These are phyloP conservation scores for Harpalus rubripes DNA, from an alignment of 2,888 invertebrate genomes.

Conservation along the genomic window DNA sequence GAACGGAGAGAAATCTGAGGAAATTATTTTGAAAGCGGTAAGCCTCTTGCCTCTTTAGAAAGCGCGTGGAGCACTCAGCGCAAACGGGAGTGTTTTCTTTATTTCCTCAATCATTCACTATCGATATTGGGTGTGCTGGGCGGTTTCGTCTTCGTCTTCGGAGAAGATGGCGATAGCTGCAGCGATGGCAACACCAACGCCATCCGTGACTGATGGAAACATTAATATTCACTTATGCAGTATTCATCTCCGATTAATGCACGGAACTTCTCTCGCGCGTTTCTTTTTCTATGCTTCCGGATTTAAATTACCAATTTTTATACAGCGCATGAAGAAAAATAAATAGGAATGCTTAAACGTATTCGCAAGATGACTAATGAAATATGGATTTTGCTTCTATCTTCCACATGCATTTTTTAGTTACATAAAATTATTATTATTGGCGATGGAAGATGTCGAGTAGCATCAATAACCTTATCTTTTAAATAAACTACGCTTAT, in stretches of 20 bases:
- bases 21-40: conserved; percentile 60
- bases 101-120: conserved; percentile 56
- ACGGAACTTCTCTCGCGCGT: conserved; percentile 17
- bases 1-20: conserved; percentile 53
- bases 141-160: neutral
- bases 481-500: too few species aligned
- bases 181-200: too few species aligned
- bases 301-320: conserved; percentile 31
- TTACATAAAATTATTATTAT: neutral
- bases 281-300: conserved; percentile 44
- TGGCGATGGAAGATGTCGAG: too few species aligned
- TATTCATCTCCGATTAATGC: conserved; percentile 52
- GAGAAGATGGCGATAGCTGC: too few species aligned
- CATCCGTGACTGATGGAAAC: conserved; percentile 45
- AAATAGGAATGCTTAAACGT: conserved; percentile 18
- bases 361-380: conserved; percentile 16
- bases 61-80: conserved; percentile 30
- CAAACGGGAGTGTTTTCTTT: conserved; percentile 50
- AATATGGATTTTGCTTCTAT: conserved; percentile 18
- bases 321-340: conserved; percentile 34
- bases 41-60: conserved; percentile 63
- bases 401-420: neutral
- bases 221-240: conserved; percentile 58
- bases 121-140: conserved; percentile 40
- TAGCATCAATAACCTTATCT: too few species aligned